Base-by-base conservation (phyloP, 2,113 vertebrate species). In the Semicossyphus pulcher region DNA sequence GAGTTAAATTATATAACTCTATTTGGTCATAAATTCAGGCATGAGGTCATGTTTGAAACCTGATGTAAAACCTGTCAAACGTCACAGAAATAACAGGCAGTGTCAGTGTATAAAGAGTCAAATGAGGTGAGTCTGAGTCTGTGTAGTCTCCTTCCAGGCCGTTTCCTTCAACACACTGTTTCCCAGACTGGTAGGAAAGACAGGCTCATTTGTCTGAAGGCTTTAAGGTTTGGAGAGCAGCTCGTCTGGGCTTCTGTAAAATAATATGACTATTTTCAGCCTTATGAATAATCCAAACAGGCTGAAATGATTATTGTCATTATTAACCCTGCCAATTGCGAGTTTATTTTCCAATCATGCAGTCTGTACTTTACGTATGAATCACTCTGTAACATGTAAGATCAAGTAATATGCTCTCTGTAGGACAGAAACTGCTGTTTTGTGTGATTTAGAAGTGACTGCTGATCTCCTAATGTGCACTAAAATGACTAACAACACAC, bases 141-240 rank as follows among this genome's bases (percentile, higher is more conserved):
- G 71, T 78, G 69, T 67, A n/a, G 75, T 67, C 80, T 87, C 74
- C 67, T 76, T 51, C 54, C 39, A 29, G 28, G n/a, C 44, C 36
- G 32, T 78, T 87, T 85, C 51, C 65, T 67, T 75, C 70, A 72
- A 36, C 71, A 51, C 51, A 57, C 51, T 11, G 42, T 67, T 78
- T 78, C 63, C 81, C 80, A 84, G 84, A 87, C 80, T 59, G 31
- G 11, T 47, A 74, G 84, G 83, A 89, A 88, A 87, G 76, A 86
- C 45, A 53, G 66, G 45, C 75, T 83, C 80, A 83, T 86, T 88
- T 78, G 70, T 88, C 68, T 76, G n/a, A 63, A 60, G 34, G 41
- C 20, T 83, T 57, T 57, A n/a, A 42, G 59, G 28, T 72, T 79
- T 78, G 67, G 67, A 81, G 52, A 59, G 61, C 63, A 72, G 51